Percentiles rank a stretch among this genome's conserved stretches.
Evolutionary conservation across 2,888 invertebrate species (phyloP).

Genomic region (Pseudeuparius sepicola): DNA sequence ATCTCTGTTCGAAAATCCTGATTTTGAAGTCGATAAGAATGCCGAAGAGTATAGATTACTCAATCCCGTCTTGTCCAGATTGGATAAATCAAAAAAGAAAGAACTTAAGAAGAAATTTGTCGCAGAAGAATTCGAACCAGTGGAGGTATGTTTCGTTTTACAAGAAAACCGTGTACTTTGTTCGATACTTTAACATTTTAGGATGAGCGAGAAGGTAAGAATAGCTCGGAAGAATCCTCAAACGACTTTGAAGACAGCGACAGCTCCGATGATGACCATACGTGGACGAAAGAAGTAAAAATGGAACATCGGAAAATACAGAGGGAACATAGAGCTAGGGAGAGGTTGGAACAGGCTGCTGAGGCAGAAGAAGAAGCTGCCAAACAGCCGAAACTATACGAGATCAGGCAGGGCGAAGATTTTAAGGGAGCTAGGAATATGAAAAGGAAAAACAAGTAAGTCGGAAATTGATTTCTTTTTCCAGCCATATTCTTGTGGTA

Average conservation of each 20-base stretch:
- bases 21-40: conserved; percentile 81
- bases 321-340: conserved; percentile 41
- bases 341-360: conserved; percentile 35
- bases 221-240: conserved; percentile 39
- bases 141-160: conserved; percentile 37
- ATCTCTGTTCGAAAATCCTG: conserved; percentile 81
- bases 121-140: conserved; percentile 41
- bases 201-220: no score
- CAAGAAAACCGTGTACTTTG: no score
- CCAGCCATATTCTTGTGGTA: no score
- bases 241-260: conserved; percentile 30
- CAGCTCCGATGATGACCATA: conserved; percentile 73
- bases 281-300: conserved; percentile 72
- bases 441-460: conserved; percentile 44
- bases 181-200: no score
- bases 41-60: conserved; percentile 80
- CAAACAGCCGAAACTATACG: conserved; percentile 47
- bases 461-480: conserved; percentile 33
- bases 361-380: conserved; percentile 28
- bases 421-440: conserved; percentile 46
- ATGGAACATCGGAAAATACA: conserved; percentile 60
- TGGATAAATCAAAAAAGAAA: conserved; percentile 61
- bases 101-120: conserved; percentile 47
- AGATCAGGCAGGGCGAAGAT: conserved; percentile 50
- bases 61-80: conserved; percentile 78